phyloP scores from a whole-genome alignment of 2,113 vertebrate species.

The Glaucidium brasilianum region DNA sequence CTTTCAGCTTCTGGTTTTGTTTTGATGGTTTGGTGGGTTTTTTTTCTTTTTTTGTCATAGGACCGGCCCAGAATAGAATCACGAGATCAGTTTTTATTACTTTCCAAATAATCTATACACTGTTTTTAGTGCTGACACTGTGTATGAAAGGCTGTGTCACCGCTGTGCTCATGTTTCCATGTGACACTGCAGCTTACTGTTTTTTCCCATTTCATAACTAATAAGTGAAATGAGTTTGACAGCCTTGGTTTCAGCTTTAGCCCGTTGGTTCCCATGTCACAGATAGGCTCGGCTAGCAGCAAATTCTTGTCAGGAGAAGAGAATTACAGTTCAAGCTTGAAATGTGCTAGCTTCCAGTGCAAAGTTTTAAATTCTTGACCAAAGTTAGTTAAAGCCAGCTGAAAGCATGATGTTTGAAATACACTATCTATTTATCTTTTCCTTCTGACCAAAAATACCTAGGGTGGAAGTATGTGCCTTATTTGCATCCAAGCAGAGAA shows the following conservation, averaged over 20 bases:
- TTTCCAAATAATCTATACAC: slow-evolving; percentile 32
- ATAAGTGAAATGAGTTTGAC: slow-evolving; percentile 24
- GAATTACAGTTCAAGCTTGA: not conserved
- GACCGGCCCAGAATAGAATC: slow-evolving; percentile 6
- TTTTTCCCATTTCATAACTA: slow-evolving; percentile 34
- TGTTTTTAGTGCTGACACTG: not conserved
- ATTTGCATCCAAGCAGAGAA: not conserved
- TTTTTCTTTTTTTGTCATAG: not conserved
- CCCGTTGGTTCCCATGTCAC: slow-evolving; percentile 36
- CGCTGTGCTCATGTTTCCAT: not conserved
- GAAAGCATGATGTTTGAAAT: not conserved
- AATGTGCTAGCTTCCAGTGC: not conserved
- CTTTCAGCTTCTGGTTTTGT: not conserved
- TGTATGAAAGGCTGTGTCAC: not conserved
- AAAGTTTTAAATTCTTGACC: slow-evolving; percentile 43
- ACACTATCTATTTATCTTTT: slow-evolving; percentile 16
- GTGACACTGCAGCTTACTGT: not conserved
- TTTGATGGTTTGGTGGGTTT: not conserved
- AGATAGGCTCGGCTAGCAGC: not conserved
- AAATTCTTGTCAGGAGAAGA: slow-evolving; percentile 23
- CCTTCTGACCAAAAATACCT: slow-evolving; percentile 47
- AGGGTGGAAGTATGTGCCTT: not conserved
- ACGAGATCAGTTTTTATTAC: not conserved
- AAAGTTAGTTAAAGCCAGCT: slow-evolving; percentile 31
- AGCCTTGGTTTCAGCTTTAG: not conserved